phyloP scores from a whole-genome alignment of 2,797 vertebrate species.

The Schizopygopsis malacanthus region DNA sequence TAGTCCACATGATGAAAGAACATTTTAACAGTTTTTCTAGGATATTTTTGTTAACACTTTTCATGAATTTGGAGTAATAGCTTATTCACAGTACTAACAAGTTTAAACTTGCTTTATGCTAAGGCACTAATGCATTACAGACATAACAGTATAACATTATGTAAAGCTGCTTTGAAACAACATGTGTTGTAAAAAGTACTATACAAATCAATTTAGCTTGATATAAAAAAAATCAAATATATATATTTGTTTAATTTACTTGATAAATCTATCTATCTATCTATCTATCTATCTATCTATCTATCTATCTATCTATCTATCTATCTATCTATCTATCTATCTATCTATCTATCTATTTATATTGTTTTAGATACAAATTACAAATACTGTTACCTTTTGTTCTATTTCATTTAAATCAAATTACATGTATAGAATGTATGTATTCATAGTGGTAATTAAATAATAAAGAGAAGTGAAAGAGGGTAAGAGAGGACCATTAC shows the following conservation, averaged over 20 bases:
- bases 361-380: not conserved
- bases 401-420: not conserved
- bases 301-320: not conserved
- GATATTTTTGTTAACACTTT: not conserved
- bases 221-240: not conserved
- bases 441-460: not conserved
- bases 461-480: not conserved
- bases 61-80: not conserved
- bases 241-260: not conserved
- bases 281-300: not conserved
- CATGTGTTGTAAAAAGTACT: not conserved
- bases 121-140: not conserved
- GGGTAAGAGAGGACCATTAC: conserved; percentile 75
- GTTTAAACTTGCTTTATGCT: not conserved
- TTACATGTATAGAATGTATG: not conserved
- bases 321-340: not conserved
- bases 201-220: not conserved
- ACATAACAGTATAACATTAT: not conserved
- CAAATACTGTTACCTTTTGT: not conserved
- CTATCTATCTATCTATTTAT: not conserved
- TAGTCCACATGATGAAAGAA: not conserved
- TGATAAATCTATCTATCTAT: not conserved
- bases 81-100: not conserved
- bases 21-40: too few species aligned
- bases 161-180: not conserved